Base-by-base conservation (phyloP, 2,888 invertebrate species). In the Cyaniris semiargus region DNA sequence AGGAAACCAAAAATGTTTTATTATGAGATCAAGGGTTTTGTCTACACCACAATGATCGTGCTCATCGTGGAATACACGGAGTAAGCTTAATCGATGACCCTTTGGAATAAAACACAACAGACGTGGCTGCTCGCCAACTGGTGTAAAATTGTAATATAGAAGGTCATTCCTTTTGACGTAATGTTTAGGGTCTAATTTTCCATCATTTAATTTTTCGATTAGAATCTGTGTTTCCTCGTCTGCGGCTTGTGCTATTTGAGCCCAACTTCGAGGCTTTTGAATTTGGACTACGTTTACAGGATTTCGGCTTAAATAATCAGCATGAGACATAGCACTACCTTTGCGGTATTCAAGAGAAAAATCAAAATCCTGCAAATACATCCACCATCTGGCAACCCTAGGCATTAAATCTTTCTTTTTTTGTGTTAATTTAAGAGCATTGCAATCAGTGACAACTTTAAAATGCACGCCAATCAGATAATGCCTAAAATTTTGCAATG, bases 361-460 rank as follows among this genome's bases (percentile, higher is more conserved):
- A 18, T 81, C 15, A 21, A 79, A 82, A 27, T 83, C 82, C 70
- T 85, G 48, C 48, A 48, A 48, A 48, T 48, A 48, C 8, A 48
- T 48, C 48, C 48, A 84, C 44, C 75, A 75, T 18, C 75, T 48
- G 53, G 75, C 56, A 21, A 75, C 75, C n/a, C 75, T 27, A 15
- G 75, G 56, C 18, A 75, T 18, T 15, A 75, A 75, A 66, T 66
- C 60, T 66, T 21, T 66, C 60, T 31, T 66, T 66, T 23, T 23
- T 23, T 82, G 78, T 0, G 85, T 83, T 1, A 81, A 75, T 70
- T 83, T 84, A 4, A 87, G 70, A 0, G 85, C 82, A 38, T 80
- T 80, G 74, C 85, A 87, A 75, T 90, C 88, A 3, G 84, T 86
- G 7, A 81, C 76, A 1, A 83, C 31, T 74, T 76, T 81, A 44